A percentile compares a stretch with the other conserved stretches of the same genome.
phyloP scores from a whole-genome alignment of 2,113 vertebrate genomes.

The Rafetus swinhoei region DNA sequence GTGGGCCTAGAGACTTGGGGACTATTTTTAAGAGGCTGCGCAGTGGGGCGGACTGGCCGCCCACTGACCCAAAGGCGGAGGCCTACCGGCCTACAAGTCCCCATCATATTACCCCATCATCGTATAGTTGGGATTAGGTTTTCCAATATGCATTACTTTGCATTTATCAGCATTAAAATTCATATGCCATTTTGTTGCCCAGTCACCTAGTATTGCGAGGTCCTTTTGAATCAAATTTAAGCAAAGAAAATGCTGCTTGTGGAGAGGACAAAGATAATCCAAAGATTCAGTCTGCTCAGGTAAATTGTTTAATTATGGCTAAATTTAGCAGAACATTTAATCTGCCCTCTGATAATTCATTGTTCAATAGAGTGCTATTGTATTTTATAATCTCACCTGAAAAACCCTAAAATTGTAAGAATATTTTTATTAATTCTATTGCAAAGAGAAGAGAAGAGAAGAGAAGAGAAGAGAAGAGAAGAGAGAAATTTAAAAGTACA shows the following conservation, averaged over 20 bases:
- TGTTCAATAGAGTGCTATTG: background rate
- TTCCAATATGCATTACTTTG: too few species aligned
- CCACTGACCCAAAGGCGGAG: too few species aligned
- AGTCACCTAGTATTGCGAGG: too few species aligned
- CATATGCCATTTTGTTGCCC: too few species aligned
- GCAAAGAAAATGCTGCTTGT: background rate
- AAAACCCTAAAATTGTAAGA: background rate
- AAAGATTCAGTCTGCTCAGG: background rate
- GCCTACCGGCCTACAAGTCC: too few species aligned
- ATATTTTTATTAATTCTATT: background rate
- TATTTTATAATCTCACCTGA: background rate
- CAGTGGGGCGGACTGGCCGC: too few species aligned
- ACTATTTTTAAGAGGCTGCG: too few species aligned
- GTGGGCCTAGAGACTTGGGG: too few species aligned
- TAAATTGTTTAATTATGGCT: slow-evolving; percentile 4
- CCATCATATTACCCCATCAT: too few species aligned
- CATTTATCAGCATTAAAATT: too few species aligned
- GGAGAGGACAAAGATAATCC: background rate
- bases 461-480: too few species aligned
- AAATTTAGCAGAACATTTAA: slow-evolving; percentile 3
- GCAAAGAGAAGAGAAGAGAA: background rate
- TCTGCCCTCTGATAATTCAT: background rate
- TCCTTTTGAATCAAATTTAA: background rate
- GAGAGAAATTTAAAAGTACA: background rate
- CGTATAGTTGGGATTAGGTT: too few species aligned